Evolutionary conservation across 1,140 invertebrate genomes (phyloP), one percentile per base, ranked within the genome.

Genomic region (Frieseomelitta varia): DNA sequence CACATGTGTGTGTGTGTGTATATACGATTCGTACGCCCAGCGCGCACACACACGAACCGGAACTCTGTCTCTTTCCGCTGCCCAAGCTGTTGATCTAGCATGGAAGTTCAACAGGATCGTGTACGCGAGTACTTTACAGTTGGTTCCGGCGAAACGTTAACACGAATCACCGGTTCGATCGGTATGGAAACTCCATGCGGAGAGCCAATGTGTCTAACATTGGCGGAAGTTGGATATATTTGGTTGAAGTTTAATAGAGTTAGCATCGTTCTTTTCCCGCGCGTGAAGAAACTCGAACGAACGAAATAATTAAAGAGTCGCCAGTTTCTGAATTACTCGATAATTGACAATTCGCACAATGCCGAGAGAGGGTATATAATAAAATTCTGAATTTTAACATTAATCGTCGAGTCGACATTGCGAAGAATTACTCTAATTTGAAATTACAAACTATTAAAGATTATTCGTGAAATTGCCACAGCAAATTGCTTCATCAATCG

Each of bases 51-150:
- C 0, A 8, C 39, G 39, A 47, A 10, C 39, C 39, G 39, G 39
- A 47, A 47, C 39, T 47, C 21, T 3, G 39, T 77, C 74, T 55
- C 63, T 83, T 83, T 69, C 55, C 19, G 27, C 65, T 69, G 65
- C 10, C 55, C n/a, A 61, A 71, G 87, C 75, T 88, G 88, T 89
- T 89, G 76, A 85, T 90, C 87, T 73, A 87, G 68, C 85, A 75
- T 77, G 61, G 79, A 69, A 87, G 75, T 89, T 85, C 68, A 73
- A 63, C 75, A 69, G 72, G 79, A 79, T 83, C 61, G 86, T 56
- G 81, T 55, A 51, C n/a, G 58, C 19, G 55, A 68, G 75, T 85
- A 78, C 79, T 88, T 88, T 72, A 61, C 78, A 58, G 87, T 76
- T 68, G 76, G 73, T 58, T 63, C 39, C 68, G 63, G 69, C 75